phyloP scores from a whole-genome alignment of 2,797 vertebrate genomes.

The Jordanella pulchra region DNA sequence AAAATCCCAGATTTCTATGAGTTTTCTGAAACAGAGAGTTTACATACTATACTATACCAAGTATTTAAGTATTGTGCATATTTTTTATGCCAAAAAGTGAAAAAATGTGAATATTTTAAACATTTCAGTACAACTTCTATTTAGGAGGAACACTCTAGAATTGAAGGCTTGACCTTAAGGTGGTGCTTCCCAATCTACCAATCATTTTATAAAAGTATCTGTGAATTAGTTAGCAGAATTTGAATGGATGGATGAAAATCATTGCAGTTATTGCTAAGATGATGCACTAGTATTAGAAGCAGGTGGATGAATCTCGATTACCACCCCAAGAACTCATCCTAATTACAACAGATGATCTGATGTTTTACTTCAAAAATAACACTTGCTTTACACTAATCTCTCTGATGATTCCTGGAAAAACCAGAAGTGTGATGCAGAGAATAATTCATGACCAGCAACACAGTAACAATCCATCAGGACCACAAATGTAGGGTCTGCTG shows the following conservation, averaged over 20 bases:
- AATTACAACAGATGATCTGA: not conserved
- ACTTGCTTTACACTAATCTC: conserved; percentile 1
- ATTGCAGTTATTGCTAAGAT: not conserved
- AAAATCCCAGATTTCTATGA: no score
- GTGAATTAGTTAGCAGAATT: not conserved
- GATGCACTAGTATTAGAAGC: conserved; percentile 1
- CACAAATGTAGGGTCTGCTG: conserved; percentile 26
- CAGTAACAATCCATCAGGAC: conserved; percentile 32
- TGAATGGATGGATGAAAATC: not conserved
- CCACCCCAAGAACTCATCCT: not conserved
- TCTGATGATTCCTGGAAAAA: not conserved
- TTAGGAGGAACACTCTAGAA: not conserved
- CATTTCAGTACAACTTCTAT: not conserved
- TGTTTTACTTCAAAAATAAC: not conserved
- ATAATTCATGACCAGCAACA: conserved; percentile 21
- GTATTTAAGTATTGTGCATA: no score
- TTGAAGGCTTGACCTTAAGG: not conserved
- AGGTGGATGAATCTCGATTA: not conserved
- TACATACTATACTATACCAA: no score
- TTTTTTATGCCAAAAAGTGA: no score
- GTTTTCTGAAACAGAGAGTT: no score
- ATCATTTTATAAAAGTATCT: not conserved
- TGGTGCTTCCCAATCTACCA: not conserved
- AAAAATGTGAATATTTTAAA: not conserved
- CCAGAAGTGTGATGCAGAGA: not conserved